Base-by-base conservation (phyloP, 2,113 vertebrate genomes). In the Catharus fuscescens region DNA sequence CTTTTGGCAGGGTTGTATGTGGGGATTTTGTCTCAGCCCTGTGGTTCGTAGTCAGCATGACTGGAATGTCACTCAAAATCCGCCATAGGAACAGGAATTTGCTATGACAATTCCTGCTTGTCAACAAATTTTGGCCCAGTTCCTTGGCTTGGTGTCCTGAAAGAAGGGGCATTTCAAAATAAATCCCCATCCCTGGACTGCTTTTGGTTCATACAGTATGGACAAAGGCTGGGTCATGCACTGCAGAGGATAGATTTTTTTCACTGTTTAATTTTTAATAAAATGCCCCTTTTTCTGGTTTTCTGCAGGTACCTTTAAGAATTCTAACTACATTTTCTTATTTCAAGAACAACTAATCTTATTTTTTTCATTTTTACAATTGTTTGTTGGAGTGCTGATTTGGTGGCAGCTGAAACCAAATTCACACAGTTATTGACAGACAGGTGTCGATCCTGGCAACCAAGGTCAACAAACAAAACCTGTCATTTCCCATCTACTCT, bases 71-170 rank as follows among this genome's bases (percentile, higher is more conserved):
- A 67, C 32, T 62, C 78, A 97, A 94, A 97, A 93, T 95, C 92
- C 4, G 0, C 85, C 77, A 91, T 1, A 61, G 70, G 59, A 88
- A 61, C 78, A 93, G 74, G 93, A 93, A 95, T 94, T 92, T 93
- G 56, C 42, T 60, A 6, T 56, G 56, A 47, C 26, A 80, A 56
- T 94, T 96, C 85, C 85, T 83, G 59, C 44, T 73, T 67, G 48
- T 80, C 78, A 78, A 62, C 20, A 77, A 47, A 85, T 80, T 95
- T 97, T 97, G 90, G 78, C 81, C 65, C 92, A 97, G 86, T 97
- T 96, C 94, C 93, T 88, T 91, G 38, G 56, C 45, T 80, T 1
- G 1, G 24, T 77, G 52, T 59, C 56, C 60, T 83, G 76, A 86
- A 95, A 94, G 54, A 94, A 72, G 65, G n/a, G 40, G 65, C 13